Evolutionary conservation across 2,797 vertebrate species (phyloP).

Genomic region (Macropus fuliginosus): DNA sequence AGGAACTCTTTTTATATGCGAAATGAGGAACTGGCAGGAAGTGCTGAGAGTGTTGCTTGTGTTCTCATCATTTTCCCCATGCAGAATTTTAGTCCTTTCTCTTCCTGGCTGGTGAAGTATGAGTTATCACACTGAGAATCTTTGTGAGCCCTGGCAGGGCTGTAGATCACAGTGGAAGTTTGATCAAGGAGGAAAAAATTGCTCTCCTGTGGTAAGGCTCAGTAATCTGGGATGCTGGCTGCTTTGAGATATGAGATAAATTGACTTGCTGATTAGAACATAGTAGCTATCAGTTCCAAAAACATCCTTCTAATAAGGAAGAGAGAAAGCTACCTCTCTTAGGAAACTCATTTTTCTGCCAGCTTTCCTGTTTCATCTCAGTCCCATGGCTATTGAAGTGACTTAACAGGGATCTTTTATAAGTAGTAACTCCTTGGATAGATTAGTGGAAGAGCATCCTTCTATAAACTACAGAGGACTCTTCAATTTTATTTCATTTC

Average conservation of each 20-base stretch:
- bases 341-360: constrained; percentile 25
- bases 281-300: background rate
- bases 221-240: constrained; percentile 34
- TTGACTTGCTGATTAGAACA: constrained; percentile 64
- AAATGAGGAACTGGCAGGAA: background rate
- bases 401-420: constrained; percentile 36
- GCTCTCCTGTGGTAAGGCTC: constrained; percentile 54
- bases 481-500: constrained; percentile 8
- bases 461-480: background rate
- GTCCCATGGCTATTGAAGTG: background rate
- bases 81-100: background rate
- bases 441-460: constrained; percentile 18
- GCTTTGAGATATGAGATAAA: constrained; percentile 54
- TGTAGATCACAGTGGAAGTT: constrained; percentile 42
- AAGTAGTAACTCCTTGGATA: constrained; percentile 66
- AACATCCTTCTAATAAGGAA: background rate
- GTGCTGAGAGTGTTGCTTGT: background rate
- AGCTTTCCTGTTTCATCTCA: constrained; percentile 23
- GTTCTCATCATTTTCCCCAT: background rate
- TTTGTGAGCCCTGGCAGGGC: background rate
- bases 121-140: background rate
- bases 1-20: background rate
- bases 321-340: constrained; percentile 44
- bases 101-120: constrained; percentile 20
- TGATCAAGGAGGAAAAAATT: constrained; percentile 40